phyloP scores from a whole-genome alignment of 2,797 vertebrate species.

The Hapalemur alaotrensis region DNA sequence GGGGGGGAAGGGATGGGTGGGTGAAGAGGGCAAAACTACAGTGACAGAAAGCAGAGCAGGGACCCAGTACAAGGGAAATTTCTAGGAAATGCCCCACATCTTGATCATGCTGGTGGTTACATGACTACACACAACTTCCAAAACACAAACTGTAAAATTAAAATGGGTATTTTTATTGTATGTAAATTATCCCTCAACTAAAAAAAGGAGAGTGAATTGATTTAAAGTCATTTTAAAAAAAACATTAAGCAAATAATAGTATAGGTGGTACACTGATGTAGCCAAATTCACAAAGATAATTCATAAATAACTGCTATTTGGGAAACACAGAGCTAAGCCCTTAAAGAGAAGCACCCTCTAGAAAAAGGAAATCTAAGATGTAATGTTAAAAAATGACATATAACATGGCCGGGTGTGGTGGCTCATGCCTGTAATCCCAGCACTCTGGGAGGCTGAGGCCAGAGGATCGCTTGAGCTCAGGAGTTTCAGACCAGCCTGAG shows the following conservation, averaged over 20 bases:
- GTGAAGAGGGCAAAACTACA: neutral
- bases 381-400: neutral
- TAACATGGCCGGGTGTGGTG: neutral
- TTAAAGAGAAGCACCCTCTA: neutral
- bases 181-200: neutral
- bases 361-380: neutral
- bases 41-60: neutral
- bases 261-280: neutral
- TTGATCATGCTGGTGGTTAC: neutral
- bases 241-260: constrained; percentile 13
- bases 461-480: no score
- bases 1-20: neutral
- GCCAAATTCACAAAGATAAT: neutral
- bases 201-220: neutral
- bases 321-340: neutral
- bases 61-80: neutral
- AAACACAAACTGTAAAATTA: neutral
- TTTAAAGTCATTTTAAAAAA: constrained; percentile 22
- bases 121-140: neutral
- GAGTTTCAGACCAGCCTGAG: no score
- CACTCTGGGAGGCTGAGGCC: no score
- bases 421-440: no score
- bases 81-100: neutral
- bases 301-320: neutral
- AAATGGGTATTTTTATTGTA: neutral